Evolutionary conservation across 2,113 vertebrate genomes (phyloP).

Genomic region (Psammodynastes pulverulentus): DNA sequence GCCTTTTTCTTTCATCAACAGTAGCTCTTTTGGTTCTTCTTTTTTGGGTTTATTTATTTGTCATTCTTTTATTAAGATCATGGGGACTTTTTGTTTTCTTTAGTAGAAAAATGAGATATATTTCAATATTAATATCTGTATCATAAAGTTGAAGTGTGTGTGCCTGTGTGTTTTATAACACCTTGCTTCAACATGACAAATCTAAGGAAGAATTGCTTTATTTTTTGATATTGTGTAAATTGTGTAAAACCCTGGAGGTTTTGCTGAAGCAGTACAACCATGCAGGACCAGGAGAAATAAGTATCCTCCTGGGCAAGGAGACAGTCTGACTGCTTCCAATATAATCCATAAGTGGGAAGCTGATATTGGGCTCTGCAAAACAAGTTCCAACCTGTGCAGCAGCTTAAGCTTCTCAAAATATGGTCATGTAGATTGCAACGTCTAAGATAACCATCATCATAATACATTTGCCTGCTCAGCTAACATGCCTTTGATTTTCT

Average conservation of each 20-base stretch:
- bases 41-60: not conserved
- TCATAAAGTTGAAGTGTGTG: conserved; percentile 10
- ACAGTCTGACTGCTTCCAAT: conserved; percentile 44
- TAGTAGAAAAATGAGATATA: not conserved
- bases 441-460: conserved; percentile 33
- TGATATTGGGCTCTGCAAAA: conserved; percentile 56
- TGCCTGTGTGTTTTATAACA: conserved; percentile 39
- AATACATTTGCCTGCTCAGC: conserved; percentile 37
- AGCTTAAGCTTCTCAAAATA: conserved; percentile 56
- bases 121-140: not conserved
- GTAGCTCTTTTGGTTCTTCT: not conserved
- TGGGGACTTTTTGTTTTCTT: not conserved
- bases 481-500: conserved; percentile 8
- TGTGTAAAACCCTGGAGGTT: conserved; percentile 33
- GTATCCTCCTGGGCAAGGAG: conserved; percentile 43
- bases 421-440: conserved; percentile 46
- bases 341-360: conserved; percentile 59
- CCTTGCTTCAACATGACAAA: conserved; percentile 37
- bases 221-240: conserved; percentile 33
- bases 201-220: conserved; percentile 39
- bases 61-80: not conserved
- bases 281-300: conserved; percentile 47
- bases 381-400: conserved; percentile 60
- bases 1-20: conserved; percentile 14
- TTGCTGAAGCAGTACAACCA: conserved; percentile 35